A percentile compares a stretch with the other conserved stretches of the same genome.
phyloP scores from a whole-genome alignment of 2,113 vertebrate species.

The Notiomystis cincta region DNA sequence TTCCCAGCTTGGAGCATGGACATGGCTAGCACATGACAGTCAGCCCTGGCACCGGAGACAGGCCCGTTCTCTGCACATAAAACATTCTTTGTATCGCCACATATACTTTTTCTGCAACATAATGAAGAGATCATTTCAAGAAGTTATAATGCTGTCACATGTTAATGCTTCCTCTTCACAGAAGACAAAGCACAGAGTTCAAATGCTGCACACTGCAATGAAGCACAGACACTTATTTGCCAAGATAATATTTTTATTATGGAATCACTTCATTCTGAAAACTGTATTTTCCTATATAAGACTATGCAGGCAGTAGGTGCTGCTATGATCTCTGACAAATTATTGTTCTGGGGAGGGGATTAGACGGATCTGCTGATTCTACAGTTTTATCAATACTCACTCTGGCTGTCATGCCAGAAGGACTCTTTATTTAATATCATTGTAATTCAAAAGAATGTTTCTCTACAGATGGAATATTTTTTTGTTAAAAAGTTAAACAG shows the following conservation, averaged over 20 bases:
- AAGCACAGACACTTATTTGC: not conserved
- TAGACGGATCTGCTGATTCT: not conserved
- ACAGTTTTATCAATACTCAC: not conserved
- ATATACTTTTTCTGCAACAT: not conserved
- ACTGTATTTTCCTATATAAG: not conserved
- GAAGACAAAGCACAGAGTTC: slow-evolving; percentile 8
- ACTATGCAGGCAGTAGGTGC: not conserved
- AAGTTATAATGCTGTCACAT: slow-evolving; percentile 16
- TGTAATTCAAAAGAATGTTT: not conserved
- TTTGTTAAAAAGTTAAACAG: not conserved
- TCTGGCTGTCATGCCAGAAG: not conserved
- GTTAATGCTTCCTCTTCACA: not conserved
- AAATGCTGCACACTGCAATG: not conserved
- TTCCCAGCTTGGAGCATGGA: not conserved
- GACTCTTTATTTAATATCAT: not conserved
- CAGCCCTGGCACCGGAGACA: not conserved
- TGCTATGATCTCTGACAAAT: not conserved
- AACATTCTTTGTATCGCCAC: not conserved
- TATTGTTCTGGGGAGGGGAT: not conserved
- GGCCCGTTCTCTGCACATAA: not conserved
- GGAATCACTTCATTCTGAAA: not conserved
- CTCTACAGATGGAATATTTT: not conserved
- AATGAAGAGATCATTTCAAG: slow-evolving; percentile 34
- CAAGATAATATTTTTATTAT: not conserved
- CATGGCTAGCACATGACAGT: slow-evolving; percentile 41